Percentiles rank a stretch among this genome's conserved stretches.
These are phyloP conservation scores for Hippocampus abdominalis DNA, from an alignment of 2,113 vertebrate species.

Conservation along the genomic window DNA sequence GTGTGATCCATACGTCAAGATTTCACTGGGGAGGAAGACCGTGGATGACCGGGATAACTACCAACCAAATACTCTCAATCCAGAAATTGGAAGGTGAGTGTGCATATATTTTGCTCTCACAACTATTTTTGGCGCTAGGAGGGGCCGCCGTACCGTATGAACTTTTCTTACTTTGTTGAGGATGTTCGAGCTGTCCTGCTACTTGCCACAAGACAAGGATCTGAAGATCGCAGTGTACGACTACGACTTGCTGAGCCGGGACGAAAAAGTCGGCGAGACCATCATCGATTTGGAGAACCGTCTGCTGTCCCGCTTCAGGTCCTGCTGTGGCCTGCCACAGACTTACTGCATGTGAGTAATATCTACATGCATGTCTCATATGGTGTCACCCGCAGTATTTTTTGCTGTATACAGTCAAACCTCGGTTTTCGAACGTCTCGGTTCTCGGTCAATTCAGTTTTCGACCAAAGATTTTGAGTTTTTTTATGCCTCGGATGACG, in stretches of 20 bases:
- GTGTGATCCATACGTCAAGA: conserved; percentile 97
- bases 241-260: conserved; percentile 85
- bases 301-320: conserved; percentile 87
- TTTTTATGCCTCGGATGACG: too few relatives aligned
- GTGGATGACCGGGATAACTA: conserved; percentile 93
- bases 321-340: conserved; percentile 88
- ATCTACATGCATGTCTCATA: too few relatives aligned
- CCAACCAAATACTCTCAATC: conserved; percentile 86
- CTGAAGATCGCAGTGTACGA: conserved; percentile 95
- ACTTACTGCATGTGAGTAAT: conserved; percentile 89
- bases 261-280: conserved; percentile 98
- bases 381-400: too few relatives aligned
- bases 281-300: conserved; percentile 94
- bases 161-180: conserved; percentile 56
- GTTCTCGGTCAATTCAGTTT: too few relatives aligned
- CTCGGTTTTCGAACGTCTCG: too few relatives aligned
- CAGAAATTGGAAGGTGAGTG: conserved; percentile 89
- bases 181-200: conserved; percentile 94
- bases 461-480: too few relatives aligned
- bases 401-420: too few relatives aligned
- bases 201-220: conserved; percentile 96
- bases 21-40: conserved; percentile 84
- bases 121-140: neutral
- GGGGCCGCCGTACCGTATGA: too few relatives aligned
- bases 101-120: neutral